phyloP scores from a whole-genome alignment of 2,113 vertebrate species.

The Penelope pileata region DNA sequence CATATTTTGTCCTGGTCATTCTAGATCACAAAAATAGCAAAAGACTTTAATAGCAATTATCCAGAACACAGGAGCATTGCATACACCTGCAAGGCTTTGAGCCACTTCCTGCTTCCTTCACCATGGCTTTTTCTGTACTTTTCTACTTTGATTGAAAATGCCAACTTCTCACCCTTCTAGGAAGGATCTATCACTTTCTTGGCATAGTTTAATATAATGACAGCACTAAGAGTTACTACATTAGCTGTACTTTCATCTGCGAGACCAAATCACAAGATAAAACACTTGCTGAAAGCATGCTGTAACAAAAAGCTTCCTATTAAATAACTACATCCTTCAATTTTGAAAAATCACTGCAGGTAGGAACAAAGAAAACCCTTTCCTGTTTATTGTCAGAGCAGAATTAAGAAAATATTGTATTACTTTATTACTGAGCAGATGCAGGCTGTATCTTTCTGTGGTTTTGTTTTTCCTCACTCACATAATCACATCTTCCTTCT shows the following conservation, averaged over 20 bases:
- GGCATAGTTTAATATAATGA: neutral
- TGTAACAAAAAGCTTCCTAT: neutral
- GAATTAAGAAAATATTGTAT: neutral
- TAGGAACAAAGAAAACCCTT: neutral
- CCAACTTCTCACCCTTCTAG: neutral
- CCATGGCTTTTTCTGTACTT: neutral
- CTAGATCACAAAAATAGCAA: neutral
- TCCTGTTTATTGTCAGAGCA: neutral
- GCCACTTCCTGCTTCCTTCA: neutral
- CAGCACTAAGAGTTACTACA: neutral
- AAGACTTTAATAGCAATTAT: neutral
- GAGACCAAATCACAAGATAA: neutral
- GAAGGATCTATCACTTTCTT: neutral
- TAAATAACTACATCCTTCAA: neutral
- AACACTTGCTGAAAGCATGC: neutral
- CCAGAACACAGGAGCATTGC: neutral
- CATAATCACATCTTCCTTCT: neutral
- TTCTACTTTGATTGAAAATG: accelerated
- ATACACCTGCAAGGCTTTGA: neutral
- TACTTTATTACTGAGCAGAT: neutral
- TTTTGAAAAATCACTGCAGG: neutral
- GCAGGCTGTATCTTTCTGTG: neutral
- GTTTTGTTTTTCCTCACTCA: neutral
- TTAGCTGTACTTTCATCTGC: neutral
- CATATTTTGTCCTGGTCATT: neutral